Conservation (phyloP, 2,888 invertebrate genomes). For the Lomographa bimaculata region DNA sequence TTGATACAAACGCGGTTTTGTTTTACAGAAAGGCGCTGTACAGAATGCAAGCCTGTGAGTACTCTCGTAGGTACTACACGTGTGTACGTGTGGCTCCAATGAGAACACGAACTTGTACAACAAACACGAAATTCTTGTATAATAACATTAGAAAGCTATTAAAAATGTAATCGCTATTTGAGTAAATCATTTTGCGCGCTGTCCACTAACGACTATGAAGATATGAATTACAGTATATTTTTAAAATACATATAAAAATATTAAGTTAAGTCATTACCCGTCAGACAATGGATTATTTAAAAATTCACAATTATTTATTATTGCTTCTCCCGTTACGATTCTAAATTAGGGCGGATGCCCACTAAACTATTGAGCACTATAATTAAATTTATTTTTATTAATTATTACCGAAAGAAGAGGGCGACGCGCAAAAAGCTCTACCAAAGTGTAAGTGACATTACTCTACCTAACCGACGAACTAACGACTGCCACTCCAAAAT, state of each 20-base stretch:
- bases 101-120: too few species aligned
- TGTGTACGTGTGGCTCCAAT: too few species aligned
- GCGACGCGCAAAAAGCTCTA: conserved; percentile 71
- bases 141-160: conserved; percentile 28
- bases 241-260: conserved; percentile 84
- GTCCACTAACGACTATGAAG: conserved; percentile 77
- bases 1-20: conserved; percentile 2
- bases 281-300: conserved; percentile 52
- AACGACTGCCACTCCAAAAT: conserved; percentile 74
- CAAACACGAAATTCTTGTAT: not conserved
- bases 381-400: conserved; percentile 55
- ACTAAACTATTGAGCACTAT: conserved; percentile 80
- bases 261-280: conserved; percentile 67
- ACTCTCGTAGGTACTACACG: too few species aligned
- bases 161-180: conserved; percentile 32
- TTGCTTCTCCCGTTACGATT: conserved; percentile 69
- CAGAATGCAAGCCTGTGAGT: too few species aligned
- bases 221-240: conserved; percentile 79
- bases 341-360: conserved; percentile 48
- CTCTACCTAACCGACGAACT: conserved; percentile 59
- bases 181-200: conserved; percentile 49
- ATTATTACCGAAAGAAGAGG: conserved; percentile 68
- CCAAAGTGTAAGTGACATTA: conserved; percentile 51
- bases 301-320: conserved; percentile 71
- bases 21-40: too few species aligned